These are phyloP conservation scores for Amia ocellicauda DNA, from an alignment of 2,113 vertebrate species.

Conservation along the genomic window DNA sequence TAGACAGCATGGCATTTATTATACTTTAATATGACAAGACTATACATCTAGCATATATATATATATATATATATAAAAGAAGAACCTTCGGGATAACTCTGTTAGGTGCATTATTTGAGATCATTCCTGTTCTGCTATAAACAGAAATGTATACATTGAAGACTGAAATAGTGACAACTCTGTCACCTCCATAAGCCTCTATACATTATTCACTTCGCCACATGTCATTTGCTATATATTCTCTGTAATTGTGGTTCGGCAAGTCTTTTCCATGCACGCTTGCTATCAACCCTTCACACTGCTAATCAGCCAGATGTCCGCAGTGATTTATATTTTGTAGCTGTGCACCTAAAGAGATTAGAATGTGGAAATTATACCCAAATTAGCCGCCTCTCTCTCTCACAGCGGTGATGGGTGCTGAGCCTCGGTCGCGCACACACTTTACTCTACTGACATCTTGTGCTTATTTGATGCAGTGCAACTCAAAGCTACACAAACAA, in stretches of 20 bases:
- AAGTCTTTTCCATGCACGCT: slow-evolving; percentile 5
- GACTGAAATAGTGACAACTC: slow-evolving; percentile 19
- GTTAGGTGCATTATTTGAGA: no score
- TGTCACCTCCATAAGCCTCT: slow-evolving; percentile 19
- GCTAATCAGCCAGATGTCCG: slow-evolving; percentile 17
- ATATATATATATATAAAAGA: no score
- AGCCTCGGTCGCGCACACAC: neutral
- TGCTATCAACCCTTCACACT: slow-evolving; percentile 11
- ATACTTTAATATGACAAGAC: no score
- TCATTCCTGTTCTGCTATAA: slow-evolving; percentile 18
- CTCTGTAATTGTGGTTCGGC: slow-evolving; percentile 22
- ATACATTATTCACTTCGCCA: slow-evolving; percentile 15
- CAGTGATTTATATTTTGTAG: slow-evolving; percentile 4
- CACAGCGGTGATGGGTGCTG: neutral
- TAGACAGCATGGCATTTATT: no score
- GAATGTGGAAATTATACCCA: neutral
- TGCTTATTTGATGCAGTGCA: slow-evolving; percentile 35
- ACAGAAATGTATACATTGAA: neutral
- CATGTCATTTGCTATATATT: slow-evolving; percentile 18
- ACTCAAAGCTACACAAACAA: no score
- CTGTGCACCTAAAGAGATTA: slow-evolving; percentile 4
- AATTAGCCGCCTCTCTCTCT: neutral
- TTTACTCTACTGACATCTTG: slow-evolving; percentile 45
- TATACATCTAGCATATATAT: no score
- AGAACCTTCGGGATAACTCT: no score